phyloP scores from a whole-genome alignment of 2,113 vertebrate species.

The Vidua chalybeata region DNA sequence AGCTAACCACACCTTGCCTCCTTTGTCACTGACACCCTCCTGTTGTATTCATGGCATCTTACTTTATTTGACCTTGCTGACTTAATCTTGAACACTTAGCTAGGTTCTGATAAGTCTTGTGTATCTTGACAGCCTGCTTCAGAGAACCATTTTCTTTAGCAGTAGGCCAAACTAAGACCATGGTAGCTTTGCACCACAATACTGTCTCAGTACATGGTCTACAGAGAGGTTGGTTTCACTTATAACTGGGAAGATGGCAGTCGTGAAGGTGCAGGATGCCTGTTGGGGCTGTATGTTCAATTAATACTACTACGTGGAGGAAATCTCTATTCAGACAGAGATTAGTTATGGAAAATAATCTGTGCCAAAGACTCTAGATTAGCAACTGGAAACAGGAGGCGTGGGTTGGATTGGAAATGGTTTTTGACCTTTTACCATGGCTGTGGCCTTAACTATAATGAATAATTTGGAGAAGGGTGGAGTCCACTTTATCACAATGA shows the following conservation, averaged over 20 bases:
- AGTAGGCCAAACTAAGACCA: accelerated
- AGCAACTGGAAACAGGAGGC: not conserved
- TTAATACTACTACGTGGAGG: not conserved
- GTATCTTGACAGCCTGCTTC: not conserved
- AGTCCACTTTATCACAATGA: not conserved
- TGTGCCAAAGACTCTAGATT: not conserved
- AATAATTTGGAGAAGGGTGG: not conserved
- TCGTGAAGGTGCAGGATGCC: not conserved
- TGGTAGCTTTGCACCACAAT: not conserved
- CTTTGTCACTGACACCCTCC: not conserved
- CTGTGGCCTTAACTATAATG: not conserved
- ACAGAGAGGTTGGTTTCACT: not conserved
- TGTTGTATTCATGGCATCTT: not conserved
- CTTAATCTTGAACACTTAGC: not conserved
- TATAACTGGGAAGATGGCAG: not conserved
- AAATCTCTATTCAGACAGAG: not conserved
- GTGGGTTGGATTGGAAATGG: not conserved
- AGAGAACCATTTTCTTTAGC: not conserved
- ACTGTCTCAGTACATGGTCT: not conserved
- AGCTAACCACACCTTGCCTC: not conserved
- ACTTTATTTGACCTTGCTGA: not conserved
- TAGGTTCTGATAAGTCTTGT: not conserved
- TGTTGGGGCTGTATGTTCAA: not conserved
- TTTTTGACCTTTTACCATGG: not conserved
- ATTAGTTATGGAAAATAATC: not conserved